Evolutionary conservation across 1,140 invertebrate species (phyloP).

Genomic region (Oedothorax gibbosus): DNA sequence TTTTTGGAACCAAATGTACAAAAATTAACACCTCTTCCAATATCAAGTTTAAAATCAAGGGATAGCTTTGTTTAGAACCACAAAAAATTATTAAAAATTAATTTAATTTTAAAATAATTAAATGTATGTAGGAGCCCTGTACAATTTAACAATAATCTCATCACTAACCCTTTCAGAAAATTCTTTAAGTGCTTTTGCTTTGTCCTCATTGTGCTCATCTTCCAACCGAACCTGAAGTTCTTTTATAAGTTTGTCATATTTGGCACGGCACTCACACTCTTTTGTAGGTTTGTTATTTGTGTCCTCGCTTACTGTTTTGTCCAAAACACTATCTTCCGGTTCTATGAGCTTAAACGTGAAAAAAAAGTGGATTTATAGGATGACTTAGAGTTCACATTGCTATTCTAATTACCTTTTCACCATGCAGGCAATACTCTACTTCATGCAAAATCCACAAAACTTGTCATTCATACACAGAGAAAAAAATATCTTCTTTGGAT

Average conservation of each 20-base stretch:
- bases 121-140: too few relatives aligned
- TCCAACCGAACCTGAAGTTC: conserved; percentile 65
- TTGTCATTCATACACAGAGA: too few relatives aligned
- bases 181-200: conserved; percentile 66
- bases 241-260: conserved; percentile 47
- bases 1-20: too few relatives aligned
- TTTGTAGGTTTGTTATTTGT: conserved; percentile 10
- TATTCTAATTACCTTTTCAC: background rate
- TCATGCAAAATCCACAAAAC: too few relatives aligned
- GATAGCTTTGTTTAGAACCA: too few relatives aligned
- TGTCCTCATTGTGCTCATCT: conserved; percentile 65
- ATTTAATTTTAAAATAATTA: too few relatives aligned
- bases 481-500: too few relatives aligned
- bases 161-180: conserved; percentile 67
- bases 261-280: conserved; percentile 40
- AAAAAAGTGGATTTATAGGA: background rate
- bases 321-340: background rate
- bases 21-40: too few relatives aligned
- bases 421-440: too few relatives aligned
- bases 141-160: background rate
- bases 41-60: too few relatives aligned
- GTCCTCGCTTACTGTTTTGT: background rate
- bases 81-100: too few relatives aligned
- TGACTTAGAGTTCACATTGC: background rate
- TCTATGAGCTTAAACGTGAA: too few relatives aligned